A percentile compares a stretch with the other conserved stretches of the same genome.
Evolutionary conservation across 2,113 vertebrate genomes (phyloP).

Genomic region (Engystomops pustulosus): DNA sequence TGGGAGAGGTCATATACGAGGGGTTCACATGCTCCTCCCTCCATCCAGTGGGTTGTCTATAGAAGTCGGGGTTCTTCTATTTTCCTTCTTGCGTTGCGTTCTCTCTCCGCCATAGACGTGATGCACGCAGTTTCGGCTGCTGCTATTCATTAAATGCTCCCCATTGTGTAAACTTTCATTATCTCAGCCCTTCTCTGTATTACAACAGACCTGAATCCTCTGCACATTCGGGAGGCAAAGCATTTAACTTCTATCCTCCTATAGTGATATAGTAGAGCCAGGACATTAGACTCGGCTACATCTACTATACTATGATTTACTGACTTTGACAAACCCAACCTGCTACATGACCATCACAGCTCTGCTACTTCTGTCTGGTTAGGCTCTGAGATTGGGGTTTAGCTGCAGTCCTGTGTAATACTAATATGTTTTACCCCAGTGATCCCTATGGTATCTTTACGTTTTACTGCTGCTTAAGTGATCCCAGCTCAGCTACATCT

Average conservation of each 20-base stretch:
- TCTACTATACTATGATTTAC: no score
- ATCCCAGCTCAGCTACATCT: neutral
- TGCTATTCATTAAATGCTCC: slow-evolving; percentile 19
- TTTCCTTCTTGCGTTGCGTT: no score
- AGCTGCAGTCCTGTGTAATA: neutral
- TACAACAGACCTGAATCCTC: neutral
- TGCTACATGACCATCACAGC: neutral
- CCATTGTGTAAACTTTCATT: slow-evolving; percentile 32
- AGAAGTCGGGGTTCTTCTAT: no score
- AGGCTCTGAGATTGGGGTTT: neutral
- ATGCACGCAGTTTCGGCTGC: slow-evolving; percentile 16
- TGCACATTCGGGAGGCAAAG: neutral
- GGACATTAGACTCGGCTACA: neutral
- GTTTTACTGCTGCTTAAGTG: neutral
- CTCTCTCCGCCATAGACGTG: neutral
- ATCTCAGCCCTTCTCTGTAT: slow-evolving; percentile 1
- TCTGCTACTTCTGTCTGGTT: neutral
- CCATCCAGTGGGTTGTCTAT: no score
- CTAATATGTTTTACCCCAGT: neutral
- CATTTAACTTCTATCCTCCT: neutral
- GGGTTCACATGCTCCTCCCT: no score
- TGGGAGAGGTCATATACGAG: no score
- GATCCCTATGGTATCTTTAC: neutral
- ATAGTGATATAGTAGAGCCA: neutral
- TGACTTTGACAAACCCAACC: no score